Evolutionary conservation across 1,140 invertebrate genomes (phyloP), one percentile per base, ranked within the genome.

Genomic region (Hyposmocoma kahamanoa): DNA sequence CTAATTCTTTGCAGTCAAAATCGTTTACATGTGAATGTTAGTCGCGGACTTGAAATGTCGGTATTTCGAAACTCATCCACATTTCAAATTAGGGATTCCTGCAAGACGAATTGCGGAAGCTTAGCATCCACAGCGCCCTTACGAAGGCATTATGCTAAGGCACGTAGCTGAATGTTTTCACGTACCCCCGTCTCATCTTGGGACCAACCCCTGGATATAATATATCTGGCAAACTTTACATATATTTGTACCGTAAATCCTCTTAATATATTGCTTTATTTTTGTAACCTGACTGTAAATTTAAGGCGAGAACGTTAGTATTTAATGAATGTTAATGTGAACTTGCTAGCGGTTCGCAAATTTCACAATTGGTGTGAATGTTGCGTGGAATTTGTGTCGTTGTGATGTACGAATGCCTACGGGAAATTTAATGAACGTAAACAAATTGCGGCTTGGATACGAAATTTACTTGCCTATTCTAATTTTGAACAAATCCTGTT

Each of bases 231-330:
- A 81, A 85, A 85, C 82, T 85, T 85, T 81, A 85, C 82, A 85
- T 85, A 85, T 85, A 85, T 85, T 85, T 85, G 82, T 83, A 74
- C 77, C 76, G 78, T 85, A 85, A 85, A 85, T 85, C 82, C 79
- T 79, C 47, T 65, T 83, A 83, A 85, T 82, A 72, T 80, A 85
- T 83, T 52, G 78, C 82, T 82, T 70, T 83, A 83, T 83, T 82
- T 82, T 85, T 85, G 79, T 81, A 71, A 67, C 73, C 69, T 66
- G 63, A 69, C 67, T 72, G 57, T 69, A 75, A 72, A 78, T 79
- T 82, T 84, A 73, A 75, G 57, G 43, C 55, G 61, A 56, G 66
- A 65, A 78, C 57, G 53, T 62, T 59, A 67, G 73, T 81, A 77
- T 84, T 81, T 84, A 80, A 77, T 79, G 72, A 78, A 84, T 77